phyloP scores from a whole-genome alignment of 37 sponge, comb jelly and placozoan genomes.

The Hormiphora californensis region DNA sequence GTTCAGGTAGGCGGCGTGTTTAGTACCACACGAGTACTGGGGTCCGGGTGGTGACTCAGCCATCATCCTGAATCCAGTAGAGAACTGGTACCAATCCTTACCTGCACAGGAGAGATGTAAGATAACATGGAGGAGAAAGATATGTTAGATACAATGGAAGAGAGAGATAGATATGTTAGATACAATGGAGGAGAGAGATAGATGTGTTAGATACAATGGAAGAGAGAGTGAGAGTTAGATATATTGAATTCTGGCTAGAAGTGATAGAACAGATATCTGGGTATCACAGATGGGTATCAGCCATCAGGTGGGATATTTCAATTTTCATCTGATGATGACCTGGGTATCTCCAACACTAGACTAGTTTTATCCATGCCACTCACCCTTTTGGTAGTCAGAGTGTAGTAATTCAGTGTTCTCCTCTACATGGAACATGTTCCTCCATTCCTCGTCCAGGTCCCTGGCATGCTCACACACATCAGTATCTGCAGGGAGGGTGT shows the following conservation, averaged over 20 bases:
- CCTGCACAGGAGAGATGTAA: too few species aligned
- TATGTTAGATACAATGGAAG: too few species aligned
- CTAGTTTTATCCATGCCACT: background rate
- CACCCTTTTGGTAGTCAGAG: slow-evolving; percentile 37
- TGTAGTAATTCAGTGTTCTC: background rate
- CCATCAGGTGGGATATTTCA: too few species aligned
- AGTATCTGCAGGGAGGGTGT: background rate
- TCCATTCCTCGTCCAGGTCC: slow-evolving; percentile 15
- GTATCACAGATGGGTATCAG: too few species aligned
- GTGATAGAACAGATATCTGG: too few species aligned
- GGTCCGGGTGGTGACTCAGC: slow-evolving; percentile 36
- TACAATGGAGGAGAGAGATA: too few species aligned
- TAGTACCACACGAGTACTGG: slow-evolving; percentile 36
- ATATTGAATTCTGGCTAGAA: too few species aligned
- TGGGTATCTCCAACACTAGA: background rate
- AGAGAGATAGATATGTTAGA: too few species aligned
- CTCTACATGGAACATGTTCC: slow-evolving; percentile 49
- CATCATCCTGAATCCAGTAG: slow-evolving; percentile 52
- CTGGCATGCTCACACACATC: slow-evolving; percentile 37
- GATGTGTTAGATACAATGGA: too few species aligned
- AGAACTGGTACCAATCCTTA: slow-evolving; percentile 43
- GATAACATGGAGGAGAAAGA: too few species aligned
- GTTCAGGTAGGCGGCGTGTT: slow-evolving; percentile 36
- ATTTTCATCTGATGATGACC: too few species aligned
- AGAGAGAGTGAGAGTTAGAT: too few species aligned